Evolutionary conservation across 2,113 vertebrate genomes (phyloP).

Genomic region (Gobio gobio): DNA sequence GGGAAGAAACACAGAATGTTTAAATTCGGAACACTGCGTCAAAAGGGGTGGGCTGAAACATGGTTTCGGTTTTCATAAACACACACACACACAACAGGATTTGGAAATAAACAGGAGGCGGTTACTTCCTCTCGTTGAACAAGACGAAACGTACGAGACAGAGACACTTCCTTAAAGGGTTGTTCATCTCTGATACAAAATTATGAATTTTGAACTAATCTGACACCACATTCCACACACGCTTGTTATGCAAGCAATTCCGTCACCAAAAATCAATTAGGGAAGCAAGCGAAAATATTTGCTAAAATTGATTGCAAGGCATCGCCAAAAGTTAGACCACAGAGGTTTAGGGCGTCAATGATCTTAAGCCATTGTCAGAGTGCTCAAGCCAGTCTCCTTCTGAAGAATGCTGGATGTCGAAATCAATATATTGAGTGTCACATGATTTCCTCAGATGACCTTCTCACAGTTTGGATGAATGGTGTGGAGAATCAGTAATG

Average conservation of each 20-base stretch:
- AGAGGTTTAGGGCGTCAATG: constrained; percentile 19
- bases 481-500: constrained; percentile 39
- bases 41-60: constrained; percentile 42
- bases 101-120: constrained; percentile 21
- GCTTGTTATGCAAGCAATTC: not conserved
- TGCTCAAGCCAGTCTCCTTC: constrained; percentile 34
- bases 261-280: not conserved
- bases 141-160: not conserved
- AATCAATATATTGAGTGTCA: constrained; percentile 64
- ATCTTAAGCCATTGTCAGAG: not conserved
- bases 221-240: not conserved
- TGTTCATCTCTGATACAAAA: not conserved
- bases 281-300: not conserved
- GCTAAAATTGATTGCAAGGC: not conserved
- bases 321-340: not conserved
- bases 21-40: constrained; percentile 45
- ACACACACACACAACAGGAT: constrained; percentile 38
- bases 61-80: constrained; percentile 54
- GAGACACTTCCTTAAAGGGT: not conserved
- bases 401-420: constrained; percentile 48
- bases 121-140: constrained; percentile 14
- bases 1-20: constrained; percentile 43
- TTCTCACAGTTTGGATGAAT: constrained; percentile 52
- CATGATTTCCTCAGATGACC: constrained; percentile 66
- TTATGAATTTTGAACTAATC: not conserved